Percentiles rank a stretch among this genome's conserved stretches.
phyloP scores from a whole-genome alignment of 2,113 vertebrate genomes.

The Tragelaphus imberbis region DNA sequence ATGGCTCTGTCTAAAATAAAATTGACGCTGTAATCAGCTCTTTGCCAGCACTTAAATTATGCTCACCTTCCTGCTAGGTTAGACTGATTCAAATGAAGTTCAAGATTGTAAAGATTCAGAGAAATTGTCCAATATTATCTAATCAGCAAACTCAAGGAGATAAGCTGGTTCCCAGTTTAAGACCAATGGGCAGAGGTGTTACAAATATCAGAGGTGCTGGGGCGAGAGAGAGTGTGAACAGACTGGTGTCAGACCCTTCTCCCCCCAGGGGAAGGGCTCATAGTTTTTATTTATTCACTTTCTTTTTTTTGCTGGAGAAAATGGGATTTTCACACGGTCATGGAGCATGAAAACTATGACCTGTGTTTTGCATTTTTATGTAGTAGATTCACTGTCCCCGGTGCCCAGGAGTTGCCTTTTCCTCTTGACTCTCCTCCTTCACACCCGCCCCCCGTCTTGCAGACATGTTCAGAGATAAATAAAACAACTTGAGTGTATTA shows the following conservation, averaged over 20 bases:
- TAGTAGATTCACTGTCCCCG: background rate
- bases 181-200: background rate
- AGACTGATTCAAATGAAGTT: background rate
- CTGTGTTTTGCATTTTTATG: background rate
- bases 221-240: accelerated
- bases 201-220: background rate
- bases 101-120: background rate
- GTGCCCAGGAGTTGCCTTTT: background rate
- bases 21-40: background rate
- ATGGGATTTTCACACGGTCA: background rate
- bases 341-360: background rate
- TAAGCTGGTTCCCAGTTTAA: background rate
- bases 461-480: background rate
- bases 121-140: background rate
- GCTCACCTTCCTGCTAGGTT: background rate
- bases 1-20: background rate
- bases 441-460: background rate
- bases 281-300: background rate
- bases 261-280: background rate
- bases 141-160: background rate
- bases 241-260: background rate
- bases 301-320: background rate
- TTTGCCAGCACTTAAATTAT: background rate
- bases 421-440: background rate
- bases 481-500: background rate